Evolutionary conservation across 2,797 vertebrate genomes (phyloP).

Genomic region (Enteromius radiatus): DNA sequence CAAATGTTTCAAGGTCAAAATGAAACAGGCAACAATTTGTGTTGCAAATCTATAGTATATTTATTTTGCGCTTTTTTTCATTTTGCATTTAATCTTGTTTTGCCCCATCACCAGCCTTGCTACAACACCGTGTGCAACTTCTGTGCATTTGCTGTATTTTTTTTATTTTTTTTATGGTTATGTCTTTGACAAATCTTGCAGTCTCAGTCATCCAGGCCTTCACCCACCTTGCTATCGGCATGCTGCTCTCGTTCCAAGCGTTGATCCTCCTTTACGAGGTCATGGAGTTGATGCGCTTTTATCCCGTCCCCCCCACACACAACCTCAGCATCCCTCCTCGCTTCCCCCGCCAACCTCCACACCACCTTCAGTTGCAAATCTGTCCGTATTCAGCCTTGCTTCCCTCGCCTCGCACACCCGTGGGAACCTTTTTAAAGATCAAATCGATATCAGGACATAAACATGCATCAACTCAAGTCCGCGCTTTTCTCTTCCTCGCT

Average conservation of each 20-base stretch:
- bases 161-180: constrained; percentile 64
- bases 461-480: constrained; percentile 75
- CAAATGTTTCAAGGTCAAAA: background rate
- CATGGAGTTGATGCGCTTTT: constrained; percentile 78
- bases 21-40: background rate
- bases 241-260: constrained; percentile 74
- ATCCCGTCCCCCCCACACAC: constrained; percentile 66
- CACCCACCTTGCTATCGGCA: constrained; percentile 74
- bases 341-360: constrained; percentile 59
- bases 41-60: no score
- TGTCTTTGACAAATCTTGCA: constrained; percentile 67
- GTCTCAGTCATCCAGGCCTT: constrained; percentile 67
- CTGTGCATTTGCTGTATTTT: no score
- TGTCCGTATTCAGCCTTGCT: constrained; percentile 72
- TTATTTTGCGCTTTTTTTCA: background rate
- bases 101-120: background rate
- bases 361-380: constrained; percentile 76
- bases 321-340: constrained; percentile 67
- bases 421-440: constrained; percentile 77
- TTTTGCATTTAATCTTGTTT: no score
- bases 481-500: constrained; percentile 62
- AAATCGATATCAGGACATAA: constrained; percentile 77
- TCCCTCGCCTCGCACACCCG: constrained; percentile 69
- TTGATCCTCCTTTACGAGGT: constrained; percentile 82
- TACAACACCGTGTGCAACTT: background rate